Percentiles rank a stretch among this genome's conserved stretches.
Evolutionary conservation across 2,888 invertebrate genomes (phyloP).

Genomic region (Oscheius sp.): DNA sequence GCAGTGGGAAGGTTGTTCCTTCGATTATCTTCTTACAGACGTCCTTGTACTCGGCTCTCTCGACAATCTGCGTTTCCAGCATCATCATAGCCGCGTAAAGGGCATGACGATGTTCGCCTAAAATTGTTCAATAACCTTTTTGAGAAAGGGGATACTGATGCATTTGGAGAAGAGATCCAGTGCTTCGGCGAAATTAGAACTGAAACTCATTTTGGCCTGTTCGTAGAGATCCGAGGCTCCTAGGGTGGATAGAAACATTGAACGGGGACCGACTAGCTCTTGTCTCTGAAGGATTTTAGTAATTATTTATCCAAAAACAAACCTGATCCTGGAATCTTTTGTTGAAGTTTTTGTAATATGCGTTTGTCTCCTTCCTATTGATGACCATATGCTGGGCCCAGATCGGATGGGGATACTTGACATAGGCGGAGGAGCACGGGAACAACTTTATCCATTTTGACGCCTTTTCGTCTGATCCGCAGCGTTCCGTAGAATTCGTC

Average conservation of each 20-base stretch:
- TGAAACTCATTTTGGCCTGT: not conserved
- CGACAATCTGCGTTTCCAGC: conserved; percentile 36
- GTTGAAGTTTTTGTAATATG: not conserved
- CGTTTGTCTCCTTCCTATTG: not conserved
- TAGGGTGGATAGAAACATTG: conserved; percentile 5
- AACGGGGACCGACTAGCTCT: conserved; percentile 7
- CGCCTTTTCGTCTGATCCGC: not conserved
- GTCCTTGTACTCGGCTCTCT: not conserved
- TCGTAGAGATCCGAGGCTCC: conserved; percentile 9
- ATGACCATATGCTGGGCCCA: conserved; percentile 30
- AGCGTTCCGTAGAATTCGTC: not conserved
- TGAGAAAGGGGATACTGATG: conserved; percentile 10
- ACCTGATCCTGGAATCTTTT: not conserved
- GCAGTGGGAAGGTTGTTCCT: conserved; percentile 10
- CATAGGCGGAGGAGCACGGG: conserved; percentile 13
- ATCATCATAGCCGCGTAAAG: conserved; percentile 33
- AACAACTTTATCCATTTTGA: conserved; percentile 16
- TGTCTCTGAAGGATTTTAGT: not conserved
- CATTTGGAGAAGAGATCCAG: conserved; percentile 16
- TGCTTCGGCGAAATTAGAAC: not conserved
- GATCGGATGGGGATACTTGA: conserved; percentile 23
- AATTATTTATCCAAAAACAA: not conserved
- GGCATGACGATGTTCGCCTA: conserved; percentile 18
- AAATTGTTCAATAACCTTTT: not conserved
- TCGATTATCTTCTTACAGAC: conserved; percentile 4